Evolutionary conservation across 2,113 vertebrate species (phyloP).

Genomic region (Podiceps cristatus): DNA sequence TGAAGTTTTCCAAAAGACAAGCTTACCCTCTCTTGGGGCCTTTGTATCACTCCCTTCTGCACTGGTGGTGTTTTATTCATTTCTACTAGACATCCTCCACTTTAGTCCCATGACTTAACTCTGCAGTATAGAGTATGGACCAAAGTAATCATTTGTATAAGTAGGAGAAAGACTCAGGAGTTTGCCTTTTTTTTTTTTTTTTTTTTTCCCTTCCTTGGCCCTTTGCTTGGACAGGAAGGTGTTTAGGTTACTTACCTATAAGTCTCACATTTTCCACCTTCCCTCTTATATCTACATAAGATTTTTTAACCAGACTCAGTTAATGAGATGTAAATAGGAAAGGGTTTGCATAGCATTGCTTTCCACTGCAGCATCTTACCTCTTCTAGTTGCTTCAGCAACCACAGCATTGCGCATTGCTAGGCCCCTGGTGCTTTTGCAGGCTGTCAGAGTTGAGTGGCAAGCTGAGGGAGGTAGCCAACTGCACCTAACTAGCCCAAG

Average conservation of each 20-base stretch:
- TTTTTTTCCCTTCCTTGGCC: background rate
- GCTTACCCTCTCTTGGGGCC: background rate
- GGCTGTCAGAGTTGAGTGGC: background rate
- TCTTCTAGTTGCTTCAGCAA: background rate
- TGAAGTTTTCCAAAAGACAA: background rate
- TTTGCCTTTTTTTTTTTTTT: background rate
- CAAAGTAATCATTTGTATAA: rapidly evolving
- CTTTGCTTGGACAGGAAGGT: background rate
- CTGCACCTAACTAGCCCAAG: background rate
- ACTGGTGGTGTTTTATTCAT: background rate
- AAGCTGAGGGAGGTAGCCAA: background rate
- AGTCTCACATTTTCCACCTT: background rate
- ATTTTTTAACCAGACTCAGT: background rate
- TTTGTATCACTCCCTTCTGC: background rate
- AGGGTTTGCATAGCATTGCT: background rate
- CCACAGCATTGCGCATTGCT: background rate
- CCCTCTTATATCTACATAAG: background rate
- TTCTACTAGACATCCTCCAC: background rate
- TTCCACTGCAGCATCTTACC: background rate
- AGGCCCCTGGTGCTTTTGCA: background rate
- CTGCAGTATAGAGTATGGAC: background rate
- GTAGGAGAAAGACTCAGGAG: background rate
- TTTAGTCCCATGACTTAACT: background rate
- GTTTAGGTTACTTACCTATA: background rate
- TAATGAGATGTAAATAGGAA: background rate